Percentiles rank a stretch among this genome's conserved stretches.
phyloP scores from a whole-genome alignment of 2,797 vertebrate genomes.

The Glossophaga mutica region DNA sequence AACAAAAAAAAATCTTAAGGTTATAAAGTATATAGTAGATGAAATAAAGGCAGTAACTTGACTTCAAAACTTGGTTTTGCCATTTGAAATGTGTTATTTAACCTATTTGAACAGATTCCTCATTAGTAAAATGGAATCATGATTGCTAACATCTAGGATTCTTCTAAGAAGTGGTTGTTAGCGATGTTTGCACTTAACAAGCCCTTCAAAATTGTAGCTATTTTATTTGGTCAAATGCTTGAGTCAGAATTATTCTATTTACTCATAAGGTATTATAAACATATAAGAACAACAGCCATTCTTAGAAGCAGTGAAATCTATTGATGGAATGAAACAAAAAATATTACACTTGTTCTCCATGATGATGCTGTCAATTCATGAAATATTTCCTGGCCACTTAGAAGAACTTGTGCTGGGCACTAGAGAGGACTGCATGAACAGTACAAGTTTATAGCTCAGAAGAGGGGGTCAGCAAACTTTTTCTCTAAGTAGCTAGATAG shows the following conservation, averaged over 20 bases:
- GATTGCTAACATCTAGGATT: background rate
- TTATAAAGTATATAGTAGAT: background rate
- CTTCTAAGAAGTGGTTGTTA: background rate
- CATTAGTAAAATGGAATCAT: background rate
- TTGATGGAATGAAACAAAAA: background rate
- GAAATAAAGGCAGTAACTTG: background rate
- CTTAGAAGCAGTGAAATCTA: background rate
- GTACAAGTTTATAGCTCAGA: background rate
- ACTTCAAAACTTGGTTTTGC: background rate
- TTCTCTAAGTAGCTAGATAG: background rate
- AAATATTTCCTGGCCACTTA: background rate
- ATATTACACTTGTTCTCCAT: background rate
- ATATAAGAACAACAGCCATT: background rate
- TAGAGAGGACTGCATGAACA: background rate
- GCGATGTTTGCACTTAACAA: background rate
- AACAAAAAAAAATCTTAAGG: background rate
- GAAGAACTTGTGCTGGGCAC: background rate
- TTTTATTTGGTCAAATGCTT: background rate
- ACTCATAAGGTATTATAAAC: background rate
- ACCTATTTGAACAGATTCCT: background rate
- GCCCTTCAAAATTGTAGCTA: background rate
- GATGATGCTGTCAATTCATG: background rate
- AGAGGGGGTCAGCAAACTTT: background rate
- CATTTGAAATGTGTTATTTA: background rate
- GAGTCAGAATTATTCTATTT: background rate